Conservation (phyloP, 1,140 invertebrate species). For the Brachionus asplanchnoidis region DNA sequence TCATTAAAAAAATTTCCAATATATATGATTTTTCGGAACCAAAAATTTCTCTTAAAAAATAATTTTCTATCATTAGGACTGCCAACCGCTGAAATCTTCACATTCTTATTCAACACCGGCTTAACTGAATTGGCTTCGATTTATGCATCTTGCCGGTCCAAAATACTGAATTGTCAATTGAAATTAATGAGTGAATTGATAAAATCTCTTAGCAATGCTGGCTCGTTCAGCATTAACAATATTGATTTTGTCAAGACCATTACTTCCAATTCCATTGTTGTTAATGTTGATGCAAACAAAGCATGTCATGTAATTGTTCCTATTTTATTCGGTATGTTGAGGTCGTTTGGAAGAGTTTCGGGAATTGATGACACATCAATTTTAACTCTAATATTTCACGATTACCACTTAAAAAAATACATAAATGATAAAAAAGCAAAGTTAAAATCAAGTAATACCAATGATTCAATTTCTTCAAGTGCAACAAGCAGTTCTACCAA, state of each 20-base stretch:
- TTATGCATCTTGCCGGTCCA: constrained; percentile 44
- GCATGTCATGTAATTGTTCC: constrained; percentile 7
- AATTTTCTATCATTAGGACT: constrained; percentile 45
- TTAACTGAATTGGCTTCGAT: constrained; percentile 50
- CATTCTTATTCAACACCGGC: constrained; percentile 50
- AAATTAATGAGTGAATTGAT: constrained; percentile 44
- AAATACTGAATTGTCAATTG: constrained; percentile 47
- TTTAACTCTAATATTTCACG: constrained; percentile 30
- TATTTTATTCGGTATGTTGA: background rate
- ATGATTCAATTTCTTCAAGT: constrained; percentile 7
- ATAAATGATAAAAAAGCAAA: background rate
- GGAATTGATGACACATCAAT: constrained; percentile 16
- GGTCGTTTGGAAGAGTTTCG: constrained; percentile 11
- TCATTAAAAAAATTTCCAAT: too few relatives aligned
- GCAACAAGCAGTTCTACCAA: background rate
- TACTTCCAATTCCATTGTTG: constrained; percentile 17
- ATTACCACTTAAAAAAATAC: background rate
- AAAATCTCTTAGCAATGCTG: constrained; percentile 39
- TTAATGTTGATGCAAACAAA: constrained; percentile 25
- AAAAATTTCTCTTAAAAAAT: background rate
- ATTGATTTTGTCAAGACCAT: constrained; percentile 30
- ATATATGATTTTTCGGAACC: too few relatives aligned
- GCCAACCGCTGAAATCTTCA: constrained; percentile 51
- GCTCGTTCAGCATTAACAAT: constrained; percentile 2
- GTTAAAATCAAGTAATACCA: background rate